Base-by-base conservation (phyloP, 2,113 vertebrate genomes). In the Shinisaurus crocodilurus region DNA sequence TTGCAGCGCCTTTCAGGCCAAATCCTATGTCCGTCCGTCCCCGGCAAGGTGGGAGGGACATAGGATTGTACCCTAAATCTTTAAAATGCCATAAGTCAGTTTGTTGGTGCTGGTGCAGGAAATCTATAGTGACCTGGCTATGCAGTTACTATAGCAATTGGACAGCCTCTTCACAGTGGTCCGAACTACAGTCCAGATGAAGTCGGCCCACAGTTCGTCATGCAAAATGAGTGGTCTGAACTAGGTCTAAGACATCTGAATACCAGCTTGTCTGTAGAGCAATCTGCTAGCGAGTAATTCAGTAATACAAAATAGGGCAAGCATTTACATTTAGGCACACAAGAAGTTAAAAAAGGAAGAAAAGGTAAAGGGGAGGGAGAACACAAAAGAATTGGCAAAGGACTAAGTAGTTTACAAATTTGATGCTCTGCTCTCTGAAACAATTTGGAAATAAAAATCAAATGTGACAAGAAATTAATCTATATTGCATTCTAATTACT, bases 391-490 rank as follows among this genome's bases (percentile, higher is more conserved):
- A 48, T 48, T 76, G 70, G 74, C 45, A 77, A 85, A 85, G 60
- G 63, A 54, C 74, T 54, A 54, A 54, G 89, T 43, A 90, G 82
- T 85, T 85, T 77, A 85, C 45, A 80, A 69, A 48, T 90, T 20
- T 79, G 48, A 80, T 79, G 65, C 37, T 90, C 87, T 4, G 0
- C 2, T 72, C 5, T 63, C 0, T 86, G 93, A 92, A 96, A 95
- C 12, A 92, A 92, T 83, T 94, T 95, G 90, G 89, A 81, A 92
- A 89, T 93, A 94, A 97, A 96, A 96, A 97, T 96, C 95, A 91
- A 92, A 97, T 96, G 91, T 97, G 97, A 97, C 97, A 97, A 96
- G 94, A 96, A 96, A 97, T 97, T 97, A 97, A 97, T 96, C 93
- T 79, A 95, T 86, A 95, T 95, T 95, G 94, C 96, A 94, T 95